A percentile compares a stretch with the other conserved stretches of the same genome.
Conservation (phyloP, 2,888 invertebrate genomes). For the Acrobasis suavella region DNA sequence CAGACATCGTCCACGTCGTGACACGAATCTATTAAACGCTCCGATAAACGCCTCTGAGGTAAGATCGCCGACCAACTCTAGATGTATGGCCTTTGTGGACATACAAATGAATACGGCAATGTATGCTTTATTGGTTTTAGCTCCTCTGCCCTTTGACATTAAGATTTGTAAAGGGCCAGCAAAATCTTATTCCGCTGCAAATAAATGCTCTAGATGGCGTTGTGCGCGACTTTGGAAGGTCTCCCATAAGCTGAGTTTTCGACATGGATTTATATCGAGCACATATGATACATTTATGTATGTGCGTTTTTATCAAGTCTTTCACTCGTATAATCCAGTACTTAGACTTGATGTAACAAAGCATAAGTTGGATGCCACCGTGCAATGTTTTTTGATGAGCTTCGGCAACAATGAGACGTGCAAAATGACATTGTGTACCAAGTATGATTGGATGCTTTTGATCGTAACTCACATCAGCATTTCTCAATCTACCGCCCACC, state of each 20-base stretch:
- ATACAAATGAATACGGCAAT: conserved; percentile 30
- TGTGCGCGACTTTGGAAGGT: not conserved
- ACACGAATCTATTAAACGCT: not conserved
- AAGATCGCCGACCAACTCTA: conserved; percentile 20
- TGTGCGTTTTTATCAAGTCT: not conserved
- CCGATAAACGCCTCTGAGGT: not conserved
- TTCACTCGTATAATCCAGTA: conserved; percentile 4
- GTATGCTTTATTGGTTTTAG: conserved; percentile 27
- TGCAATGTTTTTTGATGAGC: conserved; percentile 10
- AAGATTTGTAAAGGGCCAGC: conserved; percentile 29
- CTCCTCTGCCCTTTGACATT: conserved; percentile 24
- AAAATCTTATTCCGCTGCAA: conserved; percentile 29
- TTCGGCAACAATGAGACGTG: conserved; percentile 4
- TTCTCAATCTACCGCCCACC: conserved; percentile 27
- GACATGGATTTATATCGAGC: not conserved
- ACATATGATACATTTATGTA: conserved; percentile 1
- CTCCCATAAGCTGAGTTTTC: conserved; percentile 2
- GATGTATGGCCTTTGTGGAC: conserved; percentile 28
- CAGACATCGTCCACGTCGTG: conserved; percentile 19
- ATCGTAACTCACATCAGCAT: conserved; percentile 23
- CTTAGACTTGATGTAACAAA: conserved; percentile 2
- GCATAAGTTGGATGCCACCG: conserved; percentile 12
- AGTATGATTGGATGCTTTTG: conserved; percentile 25
- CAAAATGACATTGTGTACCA: conserved; percentile 6
- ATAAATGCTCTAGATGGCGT: conserved; percentile 7